phyloP scores from a whole-genome alignment of 2,888 invertebrate genomes.

The Catocala fraxini region DNA sequence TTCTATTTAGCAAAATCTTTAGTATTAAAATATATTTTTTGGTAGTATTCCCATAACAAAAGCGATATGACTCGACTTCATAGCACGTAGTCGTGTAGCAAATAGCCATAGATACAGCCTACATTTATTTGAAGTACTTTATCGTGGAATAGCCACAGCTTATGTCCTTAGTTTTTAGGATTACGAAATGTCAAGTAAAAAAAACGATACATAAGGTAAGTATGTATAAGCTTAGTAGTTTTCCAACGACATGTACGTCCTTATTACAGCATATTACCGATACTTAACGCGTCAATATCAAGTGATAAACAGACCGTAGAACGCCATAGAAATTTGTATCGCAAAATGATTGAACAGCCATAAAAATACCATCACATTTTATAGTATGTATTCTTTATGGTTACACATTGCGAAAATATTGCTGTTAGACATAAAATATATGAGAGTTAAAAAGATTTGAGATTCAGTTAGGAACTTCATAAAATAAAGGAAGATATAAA shows the following conservation, averaged over 20 bases:
- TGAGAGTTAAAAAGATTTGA: constrained; percentile 26
- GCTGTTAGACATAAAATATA: constrained; percentile 40
- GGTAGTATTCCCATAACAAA: too few species aligned
- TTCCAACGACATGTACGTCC: background rate
- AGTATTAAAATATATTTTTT: too few species aligned
- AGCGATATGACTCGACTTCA: too few species aligned
- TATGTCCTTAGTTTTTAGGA: background rate
- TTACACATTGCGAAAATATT: constrained; percentile 38
- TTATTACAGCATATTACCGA: constrained; percentile 10
- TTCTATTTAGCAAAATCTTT: too few species aligned
- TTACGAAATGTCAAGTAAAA: background rate
- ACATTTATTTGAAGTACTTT: too few species aligned
- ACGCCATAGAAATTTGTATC: constrained; percentile 45
- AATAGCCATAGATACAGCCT: too few species aligned
- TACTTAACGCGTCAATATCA: constrained; percentile 9
- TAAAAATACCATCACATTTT: constrained; percentile 48
- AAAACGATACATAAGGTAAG: background rate
- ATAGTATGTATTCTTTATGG: constrained; percentile 42
- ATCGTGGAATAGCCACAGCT: too few species aligned
- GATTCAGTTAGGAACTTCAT: constrained; percentile 42
- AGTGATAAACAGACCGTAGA: constrained; percentile 32
- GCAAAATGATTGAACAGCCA: constrained; percentile 44
- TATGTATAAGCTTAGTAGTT: background rate
- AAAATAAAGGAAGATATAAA: constrained; percentile 40
- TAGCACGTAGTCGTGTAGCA: too few species aligned